These are phyloP conservation scores for Chlamydotis undulata DNA, from an alignment of 2,113 vertebrate species.

Conservation along the genomic window DNA sequence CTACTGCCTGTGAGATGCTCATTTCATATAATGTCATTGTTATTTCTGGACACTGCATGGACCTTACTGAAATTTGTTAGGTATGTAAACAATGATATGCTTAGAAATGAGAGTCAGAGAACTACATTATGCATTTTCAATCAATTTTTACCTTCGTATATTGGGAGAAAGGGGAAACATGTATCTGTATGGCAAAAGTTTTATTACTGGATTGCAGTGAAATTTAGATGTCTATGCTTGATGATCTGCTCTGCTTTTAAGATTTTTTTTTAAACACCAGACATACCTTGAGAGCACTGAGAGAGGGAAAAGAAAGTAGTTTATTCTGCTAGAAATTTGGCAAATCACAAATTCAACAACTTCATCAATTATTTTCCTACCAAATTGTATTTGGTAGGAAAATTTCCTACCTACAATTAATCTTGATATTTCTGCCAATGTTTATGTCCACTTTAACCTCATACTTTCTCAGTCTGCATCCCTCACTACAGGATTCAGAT, in stretches of 20 bases:
- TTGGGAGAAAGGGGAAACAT: not conserved
- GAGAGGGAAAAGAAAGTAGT: fast-evolving
- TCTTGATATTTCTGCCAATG: not conserved
- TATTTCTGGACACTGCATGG: not conserved
- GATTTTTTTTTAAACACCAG: not conserved
- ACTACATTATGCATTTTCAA: not conserved
- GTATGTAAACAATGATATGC: not conserved
- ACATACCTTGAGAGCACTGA: not conserved
- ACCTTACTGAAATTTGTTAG: not conserved
- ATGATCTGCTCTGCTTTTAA: not conserved
- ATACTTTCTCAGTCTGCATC: not conserved
- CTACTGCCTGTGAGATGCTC: not conserved
- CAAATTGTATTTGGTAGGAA: not conserved
- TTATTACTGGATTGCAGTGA: not conserved
- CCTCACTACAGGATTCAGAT: not conserved
- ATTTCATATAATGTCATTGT: not conserved
- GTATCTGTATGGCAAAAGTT: not conserved
- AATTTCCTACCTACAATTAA: not conserved
- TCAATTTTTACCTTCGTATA: not conserved
- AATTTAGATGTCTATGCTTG: not conserved
- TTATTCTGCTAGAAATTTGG: not conserved
- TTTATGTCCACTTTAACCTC: not conserved
- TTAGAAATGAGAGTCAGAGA: not conserved
- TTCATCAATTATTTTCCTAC: not conserved
- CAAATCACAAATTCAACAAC: not conserved